Conservation (phyloP, 2,888 invertebrate genomes). For the Calliphora vomitoria region DNA sequence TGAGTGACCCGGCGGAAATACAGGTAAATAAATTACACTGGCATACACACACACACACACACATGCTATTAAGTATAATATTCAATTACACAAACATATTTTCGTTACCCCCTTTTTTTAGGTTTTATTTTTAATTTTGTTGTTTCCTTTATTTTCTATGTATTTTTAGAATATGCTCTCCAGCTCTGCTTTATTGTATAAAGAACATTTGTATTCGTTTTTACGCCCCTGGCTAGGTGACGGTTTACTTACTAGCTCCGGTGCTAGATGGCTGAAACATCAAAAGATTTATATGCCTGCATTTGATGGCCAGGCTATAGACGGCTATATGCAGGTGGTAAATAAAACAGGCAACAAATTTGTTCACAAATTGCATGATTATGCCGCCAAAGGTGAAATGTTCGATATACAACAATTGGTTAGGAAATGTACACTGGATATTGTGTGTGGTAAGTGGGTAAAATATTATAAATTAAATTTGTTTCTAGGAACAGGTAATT, state of each 20-base stretch:
- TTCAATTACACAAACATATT: too few relatives aligned
- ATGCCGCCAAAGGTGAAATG: constrained; percentile 72
- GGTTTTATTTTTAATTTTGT: not conserved
- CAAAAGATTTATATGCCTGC: constrained; percentile 85
- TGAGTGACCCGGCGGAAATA: constrained; percentile 81
- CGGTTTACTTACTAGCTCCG: constrained; percentile 84
- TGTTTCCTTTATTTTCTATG: constrained; percentile 5
- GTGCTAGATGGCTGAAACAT: constrained; percentile 85
- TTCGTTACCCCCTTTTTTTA: too few relatives aligned
- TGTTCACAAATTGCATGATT: constrained; percentile 79
- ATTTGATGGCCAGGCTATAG: constrained; percentile 82
- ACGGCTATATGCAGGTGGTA: constrained; percentile 82
- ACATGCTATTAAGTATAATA: not conserved
- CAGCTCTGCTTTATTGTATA: constrained; percentile 84
- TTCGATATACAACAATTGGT: constrained; percentile 85
- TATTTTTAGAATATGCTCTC: constrained; percentile 79
- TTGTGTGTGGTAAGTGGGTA: constrained; percentile 81
- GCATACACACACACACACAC: not conserved
- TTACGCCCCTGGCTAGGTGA: constrained; percentile 85
- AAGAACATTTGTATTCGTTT: constrained; percentile 84
- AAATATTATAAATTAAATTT: not conserved
- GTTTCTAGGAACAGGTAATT: too few relatives aligned
- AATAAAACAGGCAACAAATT: constrained; percentile 85
- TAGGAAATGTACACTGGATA: constrained; percentile 85
- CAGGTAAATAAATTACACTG: constrained; percentile 76